Evolutionary conservation across 2,888 invertebrate species (phyloP), one percentile per base, ranked within the genome.

Genomic region (Pardosa pseudoannulata): DNA sequence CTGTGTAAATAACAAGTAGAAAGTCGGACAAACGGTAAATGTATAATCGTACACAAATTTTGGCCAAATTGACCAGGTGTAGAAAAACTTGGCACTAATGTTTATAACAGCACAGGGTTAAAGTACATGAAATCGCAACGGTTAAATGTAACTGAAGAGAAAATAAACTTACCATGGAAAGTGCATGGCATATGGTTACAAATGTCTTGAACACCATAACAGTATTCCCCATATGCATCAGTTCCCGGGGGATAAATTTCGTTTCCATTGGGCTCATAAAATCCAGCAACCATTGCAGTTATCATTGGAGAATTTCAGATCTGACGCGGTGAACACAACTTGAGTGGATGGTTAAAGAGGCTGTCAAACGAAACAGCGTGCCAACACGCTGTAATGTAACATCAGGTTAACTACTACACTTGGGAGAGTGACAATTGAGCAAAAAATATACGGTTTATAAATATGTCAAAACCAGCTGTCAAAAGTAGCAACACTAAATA

Each of bases 261-360:
- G 46, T 79, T 87, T 81, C 81, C 87, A 82, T 79, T 87, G 72
- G 78, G 76, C 78, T 82, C 87, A 79, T 87, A 87, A 81, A 75
- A 87, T 82, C 87, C 87, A 79, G 81, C 78, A 82, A 87, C 81
- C 87, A 87, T 87, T 79, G 87, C 74, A 82, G 87, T 87, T 87
- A 87, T 70, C 87, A 87, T 87, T 82, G 81, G 87, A 76, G 67
- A 87, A 74, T 46, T 65, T 86, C 76, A 80, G 76, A 76, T 80
- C 72, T 70, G 75, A 32, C 67, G 67, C 72, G 71, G 50, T 56
- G 67, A 67, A 27, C 50, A 64, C 76, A 73, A 78, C 28, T 56
- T 78, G 16, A 68, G 39, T 36, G 56, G 28, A 19, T 64, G 50
- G 36, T 74, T 28, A 36, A 32, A 29, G n/a, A 19, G 50, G 68